Evolutionary conservation across 1,140 invertebrate genomes (phyloP).

Genomic region (Acyrthosiphon pisum): DNA sequence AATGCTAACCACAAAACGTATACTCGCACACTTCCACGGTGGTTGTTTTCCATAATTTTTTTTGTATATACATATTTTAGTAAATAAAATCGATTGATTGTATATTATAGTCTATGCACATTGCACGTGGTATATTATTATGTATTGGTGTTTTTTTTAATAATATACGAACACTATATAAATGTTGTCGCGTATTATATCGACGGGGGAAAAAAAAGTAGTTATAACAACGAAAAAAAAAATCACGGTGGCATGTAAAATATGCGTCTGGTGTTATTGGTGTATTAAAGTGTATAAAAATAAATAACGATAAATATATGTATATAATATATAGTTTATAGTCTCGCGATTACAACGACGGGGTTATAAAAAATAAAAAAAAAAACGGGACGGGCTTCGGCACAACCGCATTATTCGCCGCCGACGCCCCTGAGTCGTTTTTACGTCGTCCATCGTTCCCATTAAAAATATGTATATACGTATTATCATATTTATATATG

Average conservation of each 20-base stretch:
- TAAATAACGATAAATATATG: slow-evolving; percentile 12
- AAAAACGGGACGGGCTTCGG: background rate
- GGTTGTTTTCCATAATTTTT: background rate
- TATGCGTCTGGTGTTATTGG: background rate
- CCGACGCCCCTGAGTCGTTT: slow-evolving; percentile 2
- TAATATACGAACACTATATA: background rate
- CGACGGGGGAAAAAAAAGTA: background rate
- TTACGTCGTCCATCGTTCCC: background rate
- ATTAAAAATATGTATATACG: slow-evolving; percentile 4
- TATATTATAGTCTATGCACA: background rate
- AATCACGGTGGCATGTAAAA: slow-evolving; percentile 2
- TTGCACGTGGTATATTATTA: background rate
- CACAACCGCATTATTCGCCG: background rate
- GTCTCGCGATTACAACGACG: slow-evolving; percentile 2
- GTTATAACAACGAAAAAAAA: background rate
- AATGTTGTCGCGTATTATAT: background rate
- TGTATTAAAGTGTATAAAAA: slow-evolving; percentile 3
- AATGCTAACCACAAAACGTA: background rate
- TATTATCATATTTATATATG: background rate
- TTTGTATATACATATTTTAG: background rate
- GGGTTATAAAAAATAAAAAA: slow-evolving; percentile 7
- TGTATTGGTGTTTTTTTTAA: background rate
- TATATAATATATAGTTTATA: background rate
- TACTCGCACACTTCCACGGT: background rate
- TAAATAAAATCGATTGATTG: slow-evolving; percentile 18